Conservation (phyloP, 1,140 invertebrate genomes). For the Drosophila quadrilineata region DNA sequence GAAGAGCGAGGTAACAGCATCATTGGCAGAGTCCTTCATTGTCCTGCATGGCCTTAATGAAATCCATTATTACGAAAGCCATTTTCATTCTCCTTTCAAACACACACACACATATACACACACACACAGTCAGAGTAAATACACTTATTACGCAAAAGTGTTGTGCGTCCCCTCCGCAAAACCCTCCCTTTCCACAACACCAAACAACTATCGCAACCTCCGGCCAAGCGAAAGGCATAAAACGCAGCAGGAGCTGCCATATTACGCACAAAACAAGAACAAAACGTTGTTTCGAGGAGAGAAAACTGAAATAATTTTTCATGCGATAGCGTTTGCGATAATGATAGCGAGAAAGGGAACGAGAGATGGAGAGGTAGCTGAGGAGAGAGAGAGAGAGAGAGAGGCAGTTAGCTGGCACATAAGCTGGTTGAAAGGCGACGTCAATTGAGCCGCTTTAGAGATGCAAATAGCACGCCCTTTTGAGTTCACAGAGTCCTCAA, state of each 20-base stretch:
- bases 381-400: not conserved
- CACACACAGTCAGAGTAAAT: conserved; percentile 57
- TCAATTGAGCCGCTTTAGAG: conserved; percentile 29
- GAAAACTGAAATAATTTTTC: not conserved
- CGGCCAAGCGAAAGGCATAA: conserved; percentile 61
- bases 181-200: conserved; percentile 9
- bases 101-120: conserved; percentile 19
- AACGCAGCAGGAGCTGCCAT: conserved; percentile 71
- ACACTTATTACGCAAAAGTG: conserved; percentile 77
- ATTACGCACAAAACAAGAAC: conserved; percentile 40
- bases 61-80: conserved; percentile 78
- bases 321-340: conserved; percentile 2
- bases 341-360: not conserved
- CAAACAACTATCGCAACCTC: no score
- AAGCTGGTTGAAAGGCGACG: conserved; percentile 15
- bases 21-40: conserved; percentile 34
- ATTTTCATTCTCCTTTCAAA: conserved; percentile 54
- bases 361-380: no score
- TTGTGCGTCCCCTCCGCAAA: conserved; percentile 30
- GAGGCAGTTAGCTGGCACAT: not conserved
- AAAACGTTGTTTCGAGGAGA: not conserved
- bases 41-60: conserved; percentile 76
- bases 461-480: conserved; percentile 43
- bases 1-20: conserved; percentile 4
- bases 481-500: no score